Base-by-base conservation (phyloP, 2,797 vertebrate genomes). In the Yasuhikotakia modesta region DNA sequence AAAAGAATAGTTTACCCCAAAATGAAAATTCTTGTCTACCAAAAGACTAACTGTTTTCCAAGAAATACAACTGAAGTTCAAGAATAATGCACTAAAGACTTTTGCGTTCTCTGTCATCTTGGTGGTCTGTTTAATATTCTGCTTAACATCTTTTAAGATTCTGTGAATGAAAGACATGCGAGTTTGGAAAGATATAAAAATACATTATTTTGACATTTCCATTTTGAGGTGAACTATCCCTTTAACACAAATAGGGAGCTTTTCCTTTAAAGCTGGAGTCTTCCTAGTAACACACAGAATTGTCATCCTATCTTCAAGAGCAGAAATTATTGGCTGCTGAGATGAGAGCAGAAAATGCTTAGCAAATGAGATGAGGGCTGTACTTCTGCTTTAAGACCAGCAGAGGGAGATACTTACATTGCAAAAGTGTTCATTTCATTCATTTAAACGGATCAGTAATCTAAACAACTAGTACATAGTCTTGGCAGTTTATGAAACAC, bases 221-320 rank as follows among this genome's bases (percentile, higher is more conserved):
- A 24, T 24, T 13, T 57, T 24, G 14, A 13, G 13, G 14, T 24
- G 13, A 58, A 14, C 24, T 60, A 30, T 27, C 24, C 13, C 57
- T 60, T 30, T 63, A 55, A 48, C 10, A 24, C 8, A 3, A 13
- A 58, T 66, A 82, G 32, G 43, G 5, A 58, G 72, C 21, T 72
- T 79, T 58, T 48, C 16, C 63, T 78, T 30, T 70, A 55, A 66
- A 45, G 76, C 52, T 22, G 72, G 69, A 43, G 78, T 89, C 89
- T 89, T 87, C 90, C 89, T 80, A 85, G 90, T 85, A 90, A 91
- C 89, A 85, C 80, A 80, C 68, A 70, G 61, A 77, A 83, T 77
- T 82, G 85, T 81, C 82, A 73, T 68, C 27, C 79, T 57, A 57
- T 73, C 73, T 81, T 76, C 81, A 85, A 86, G 70, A 85, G 69